Base-by-base conservation (phyloP, 2,797 vertebrate genomes). In the Pipistrellus nathusii region DNA sequence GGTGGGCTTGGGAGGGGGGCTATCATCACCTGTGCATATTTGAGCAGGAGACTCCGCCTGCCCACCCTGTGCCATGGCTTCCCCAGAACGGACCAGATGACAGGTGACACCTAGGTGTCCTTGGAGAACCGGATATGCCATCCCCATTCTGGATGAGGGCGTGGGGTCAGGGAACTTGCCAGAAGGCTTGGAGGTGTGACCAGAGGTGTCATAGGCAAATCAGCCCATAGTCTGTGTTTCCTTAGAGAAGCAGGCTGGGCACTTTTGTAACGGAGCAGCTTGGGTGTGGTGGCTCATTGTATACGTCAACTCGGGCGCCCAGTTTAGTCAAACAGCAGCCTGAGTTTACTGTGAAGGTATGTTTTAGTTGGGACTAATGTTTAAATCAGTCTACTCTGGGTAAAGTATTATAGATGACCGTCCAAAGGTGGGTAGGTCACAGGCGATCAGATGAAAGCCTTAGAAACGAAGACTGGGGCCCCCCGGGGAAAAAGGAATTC, bases 11-110 rank as follows among this genome's bases (percentile, higher is more conserved):
- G 57, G 23, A 18, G 57, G 18, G 14, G 81, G 17, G 32, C 12
- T 3, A 5, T 10, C 30, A 2, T 14, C 35, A 2, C 0, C 4
- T 27, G 35, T 3, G 20, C 17, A 0, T 3, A 23, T 30, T 3
- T 88, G 32, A 18, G 69, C 13, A 20, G 80, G 35, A 75, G 64
- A 6, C 9, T 62, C 55, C 5, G n/a, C 10, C 62, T 21, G 20
- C 23, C 8, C 1, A 2, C 27, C n/a, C 20, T 5, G 1, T 11
- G 13, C 44, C 57, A 12, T 2, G 2, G n/a, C 23, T 35, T 46
- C 32, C 77, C 57, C 20, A 62, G 59, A 30, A 62, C 14, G 21
- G 35, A 17, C 38, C 44, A 38, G 44, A 14, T 25, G 23, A 41
- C 72, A n/a, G 46, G 62, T 46, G 35, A 20, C 18, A 13, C 7